These are phyloP conservation scores for Agrochola lota DNA, from an alignment of 2,888 invertebrate species.

Conservation along the genomic window DNA sequence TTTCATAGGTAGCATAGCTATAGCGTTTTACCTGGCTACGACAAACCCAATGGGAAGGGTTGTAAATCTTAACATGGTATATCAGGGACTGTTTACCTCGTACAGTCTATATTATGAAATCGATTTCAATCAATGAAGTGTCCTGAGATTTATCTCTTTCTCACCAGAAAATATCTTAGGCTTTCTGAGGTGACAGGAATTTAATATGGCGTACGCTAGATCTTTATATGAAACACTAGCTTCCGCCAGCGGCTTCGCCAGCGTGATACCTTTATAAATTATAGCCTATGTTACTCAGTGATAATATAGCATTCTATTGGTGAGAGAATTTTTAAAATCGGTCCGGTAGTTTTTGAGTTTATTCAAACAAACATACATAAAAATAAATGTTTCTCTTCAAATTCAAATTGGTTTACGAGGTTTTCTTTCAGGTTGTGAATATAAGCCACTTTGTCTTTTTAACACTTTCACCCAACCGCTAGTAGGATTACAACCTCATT, in stretches of 20 bases:
- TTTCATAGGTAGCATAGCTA: slow-evolving; percentile 15
- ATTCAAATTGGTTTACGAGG: slow-evolving; percentile 11
- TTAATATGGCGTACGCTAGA: neutral
- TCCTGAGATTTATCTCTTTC: neutral
- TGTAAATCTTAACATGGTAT: neutral
- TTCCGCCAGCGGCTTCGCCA: too few species aligned
- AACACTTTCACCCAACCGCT: slow-evolving; percentile 45
- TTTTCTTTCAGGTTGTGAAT: slow-evolving; percentile 7
- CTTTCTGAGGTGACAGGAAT: slow-evolving; percentile 5
- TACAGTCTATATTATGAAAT: neutral
- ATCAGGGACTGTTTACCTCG: neutral
- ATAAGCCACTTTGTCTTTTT: slow-evolving; percentile 34
- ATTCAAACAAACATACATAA: too few species aligned
- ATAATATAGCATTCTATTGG: too few species aligned
- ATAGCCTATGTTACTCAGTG: too few species aligned
- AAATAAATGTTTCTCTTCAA: too few species aligned
- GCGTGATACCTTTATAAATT: too few species aligned
- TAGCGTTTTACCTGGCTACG: neutral
- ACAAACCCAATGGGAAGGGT: neutral
- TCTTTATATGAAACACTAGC: neutral
- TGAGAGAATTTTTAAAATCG: too few species aligned
- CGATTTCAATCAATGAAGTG: neutral
- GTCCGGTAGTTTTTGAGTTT: too few species aligned
- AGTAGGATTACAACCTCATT: slow-evolving; percentile 53
- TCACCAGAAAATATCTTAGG: neutral